Conservation (phyloP, 2,113 vertebrate genomes). For the Chloebia gouldiae region DNA sequence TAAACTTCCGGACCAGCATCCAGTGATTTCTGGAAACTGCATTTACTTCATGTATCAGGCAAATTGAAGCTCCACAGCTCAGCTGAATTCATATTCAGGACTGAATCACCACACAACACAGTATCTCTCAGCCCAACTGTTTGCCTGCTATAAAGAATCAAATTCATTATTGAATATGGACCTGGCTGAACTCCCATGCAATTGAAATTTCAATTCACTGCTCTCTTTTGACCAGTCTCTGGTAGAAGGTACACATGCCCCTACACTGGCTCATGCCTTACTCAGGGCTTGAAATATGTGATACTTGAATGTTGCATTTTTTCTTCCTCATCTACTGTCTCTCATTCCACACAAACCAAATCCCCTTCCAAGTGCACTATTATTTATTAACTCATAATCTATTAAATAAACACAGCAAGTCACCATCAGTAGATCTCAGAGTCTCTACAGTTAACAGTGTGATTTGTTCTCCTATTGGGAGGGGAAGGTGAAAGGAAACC, state of each 20-base stretch:
- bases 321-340: neutral
- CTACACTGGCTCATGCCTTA: neutral
- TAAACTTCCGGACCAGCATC: neutral
- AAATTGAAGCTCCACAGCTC: neutral
- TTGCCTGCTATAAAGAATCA: neutral
- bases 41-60: neutral
- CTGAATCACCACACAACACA: neutral
- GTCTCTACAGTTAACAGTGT: neutral
- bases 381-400: neutral
- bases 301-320: neutral
- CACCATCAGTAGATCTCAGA: neutral
- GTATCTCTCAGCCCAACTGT: neutral
- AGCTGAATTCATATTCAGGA: neutral
- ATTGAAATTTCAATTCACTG: neutral
- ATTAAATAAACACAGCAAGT: neutral
- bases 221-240: neutral
- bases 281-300: neutral
- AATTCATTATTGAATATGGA: neutral
- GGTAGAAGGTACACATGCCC: neutral
- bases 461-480: neutral
- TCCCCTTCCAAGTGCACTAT: neutral
- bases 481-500: neutral
- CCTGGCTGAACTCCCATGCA: neutral
- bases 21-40: neutral
- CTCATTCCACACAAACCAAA: neutral